phyloP scores from a whole-genome alignment of 2,888 invertebrate species.

The Tortrix viridana region DNA sequence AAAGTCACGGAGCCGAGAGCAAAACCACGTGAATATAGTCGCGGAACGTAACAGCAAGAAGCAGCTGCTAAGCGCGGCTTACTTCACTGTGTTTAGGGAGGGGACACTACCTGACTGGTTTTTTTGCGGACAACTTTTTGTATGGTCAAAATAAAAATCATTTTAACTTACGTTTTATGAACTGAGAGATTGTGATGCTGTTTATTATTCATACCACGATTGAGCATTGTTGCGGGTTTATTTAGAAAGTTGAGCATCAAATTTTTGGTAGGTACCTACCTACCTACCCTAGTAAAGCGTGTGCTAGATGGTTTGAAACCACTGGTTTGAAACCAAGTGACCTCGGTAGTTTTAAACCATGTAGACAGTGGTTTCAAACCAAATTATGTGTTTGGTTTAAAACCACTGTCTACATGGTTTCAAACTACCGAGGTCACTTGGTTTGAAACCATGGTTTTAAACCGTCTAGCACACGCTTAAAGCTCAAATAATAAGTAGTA shows the following conservation, averaged over 20 bases:
- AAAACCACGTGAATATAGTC: too few relatives aligned
- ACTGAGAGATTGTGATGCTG: conserved; percentile 15
- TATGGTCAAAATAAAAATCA: conserved; percentile 5
- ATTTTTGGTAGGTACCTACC: conserved; percentile 22
- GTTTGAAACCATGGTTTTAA: too few relatives aligned
- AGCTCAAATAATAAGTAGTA: too few relatives aligned
- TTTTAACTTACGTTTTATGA: conserved; percentile 29
- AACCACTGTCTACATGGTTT: too few relatives aligned
- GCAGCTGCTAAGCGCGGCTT: conserved; percentile 47
- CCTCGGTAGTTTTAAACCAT: too few relatives aligned
- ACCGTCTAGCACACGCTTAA: too few relatives aligned
- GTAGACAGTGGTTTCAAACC: too few relatives aligned
- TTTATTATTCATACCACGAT: conserved; percentile 30
- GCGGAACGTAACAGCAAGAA: background rate
- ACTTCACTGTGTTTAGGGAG: conserved; percentile 55
- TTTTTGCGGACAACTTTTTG: conserved; percentile 47
- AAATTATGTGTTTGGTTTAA: too few relatives aligned
- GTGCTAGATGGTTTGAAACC: too few relatives aligned
- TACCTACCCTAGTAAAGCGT: too few relatives aligned
- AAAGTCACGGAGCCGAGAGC: conserved; percentile 62
- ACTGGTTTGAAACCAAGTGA: too few relatives aligned
- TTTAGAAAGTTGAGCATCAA: conserved; percentile 27
- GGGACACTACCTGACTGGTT: conserved; percentile 53
- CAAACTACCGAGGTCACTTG: too few relatives aligned
- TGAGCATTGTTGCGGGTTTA: conserved; percentile 22